Conservation (phyloP, 1,140 invertebrate genomes). For the Tetramorium parvispinum region DNA sequence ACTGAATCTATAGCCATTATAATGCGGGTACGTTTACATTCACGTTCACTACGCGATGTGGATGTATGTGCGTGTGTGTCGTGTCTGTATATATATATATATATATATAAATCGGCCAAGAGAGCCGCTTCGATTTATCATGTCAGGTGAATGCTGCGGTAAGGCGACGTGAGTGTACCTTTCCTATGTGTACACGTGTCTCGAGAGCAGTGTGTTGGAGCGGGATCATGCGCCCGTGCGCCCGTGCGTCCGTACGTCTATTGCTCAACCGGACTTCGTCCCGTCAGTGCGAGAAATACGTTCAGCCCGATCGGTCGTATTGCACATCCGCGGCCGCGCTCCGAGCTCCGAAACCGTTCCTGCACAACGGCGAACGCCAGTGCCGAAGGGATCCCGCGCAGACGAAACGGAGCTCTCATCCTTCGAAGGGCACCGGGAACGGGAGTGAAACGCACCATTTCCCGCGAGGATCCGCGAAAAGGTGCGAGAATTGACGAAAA, state of each 20-base stretch:
- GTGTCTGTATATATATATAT: not conserved
- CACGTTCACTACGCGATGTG: not conserved
- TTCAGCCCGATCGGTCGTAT: slow-evolving; percentile 73
- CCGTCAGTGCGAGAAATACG: slow-evolving; percentile 75
- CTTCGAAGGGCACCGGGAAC: not conserved
- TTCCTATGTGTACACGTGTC: not conserved
- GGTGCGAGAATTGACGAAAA: not conserved
- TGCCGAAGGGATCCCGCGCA: not conserved
- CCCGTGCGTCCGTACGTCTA: not conserved
- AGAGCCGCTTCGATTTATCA: slow-evolving; percentile 6
- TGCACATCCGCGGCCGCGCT: slow-evolving; percentile 41
- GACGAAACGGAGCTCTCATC: not conserved
- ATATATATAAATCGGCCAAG: not conserved
- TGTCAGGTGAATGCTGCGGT: not conserved
- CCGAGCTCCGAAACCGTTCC: not conserved
- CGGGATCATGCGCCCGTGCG: not conserved
- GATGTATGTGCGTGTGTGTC: no score
- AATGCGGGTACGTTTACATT: not conserved
- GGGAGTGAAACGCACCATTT: not conserved
- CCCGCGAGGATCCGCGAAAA: not conserved
- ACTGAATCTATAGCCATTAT: not conserved
- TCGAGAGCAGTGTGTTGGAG: not conserved
- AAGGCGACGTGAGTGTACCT: slow-evolving; percentile 19
- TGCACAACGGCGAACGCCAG: not conserved
- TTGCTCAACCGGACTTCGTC: slow-evolving; percentile 67